Conservation (phyloP, 2,888 invertebrate species). For the Mesoligia furuncula region DNA sequence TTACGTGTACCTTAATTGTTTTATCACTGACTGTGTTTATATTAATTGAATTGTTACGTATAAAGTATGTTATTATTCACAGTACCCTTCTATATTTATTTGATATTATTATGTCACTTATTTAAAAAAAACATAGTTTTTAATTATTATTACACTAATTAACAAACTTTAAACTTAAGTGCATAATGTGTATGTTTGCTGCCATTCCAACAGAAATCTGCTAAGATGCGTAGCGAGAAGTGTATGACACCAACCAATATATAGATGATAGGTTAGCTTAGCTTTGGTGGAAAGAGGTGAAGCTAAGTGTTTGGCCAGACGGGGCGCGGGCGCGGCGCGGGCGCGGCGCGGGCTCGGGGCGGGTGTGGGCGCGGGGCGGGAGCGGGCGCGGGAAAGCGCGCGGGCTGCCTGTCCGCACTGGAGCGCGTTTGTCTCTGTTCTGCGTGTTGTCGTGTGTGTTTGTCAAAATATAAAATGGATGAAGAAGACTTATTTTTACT, state of each 20-base stretch:
- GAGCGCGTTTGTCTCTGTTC: too few relatives aligned
- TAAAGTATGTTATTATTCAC: conserved; percentile 12
- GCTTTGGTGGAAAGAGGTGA: background rate
- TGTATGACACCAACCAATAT: background rate
- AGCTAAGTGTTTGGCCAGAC: background rate
- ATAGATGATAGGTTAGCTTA: background rate
- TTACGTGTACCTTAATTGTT: conserved; percentile 20
- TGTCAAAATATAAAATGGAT: too few relatives aligned
- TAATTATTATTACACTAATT: background rate
- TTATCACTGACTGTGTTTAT: background rate
- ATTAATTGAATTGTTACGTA: conserved; percentile 12
- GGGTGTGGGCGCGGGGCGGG: too few relatives aligned
- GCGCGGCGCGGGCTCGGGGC: too few relatives aligned
- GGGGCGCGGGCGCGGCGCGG: too few relatives aligned
- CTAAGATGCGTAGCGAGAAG: background rate
- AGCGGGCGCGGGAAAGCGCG: too few relatives aligned
- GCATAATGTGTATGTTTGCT: background rate
- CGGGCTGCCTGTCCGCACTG: too few relatives aligned
- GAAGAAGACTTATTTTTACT: too few relatives aligned
- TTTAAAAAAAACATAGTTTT: background rate
- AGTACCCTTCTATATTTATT: background rate
- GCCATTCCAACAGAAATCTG: conserved; percentile 1
- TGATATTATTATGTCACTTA: conserved; percentile 1
- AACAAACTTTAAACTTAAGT: background rate
- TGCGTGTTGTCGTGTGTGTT: too few relatives aligned